Conservation (phyloP, 2,797 vertebrate genomes). For the Orestias chungarensis region DNA sequence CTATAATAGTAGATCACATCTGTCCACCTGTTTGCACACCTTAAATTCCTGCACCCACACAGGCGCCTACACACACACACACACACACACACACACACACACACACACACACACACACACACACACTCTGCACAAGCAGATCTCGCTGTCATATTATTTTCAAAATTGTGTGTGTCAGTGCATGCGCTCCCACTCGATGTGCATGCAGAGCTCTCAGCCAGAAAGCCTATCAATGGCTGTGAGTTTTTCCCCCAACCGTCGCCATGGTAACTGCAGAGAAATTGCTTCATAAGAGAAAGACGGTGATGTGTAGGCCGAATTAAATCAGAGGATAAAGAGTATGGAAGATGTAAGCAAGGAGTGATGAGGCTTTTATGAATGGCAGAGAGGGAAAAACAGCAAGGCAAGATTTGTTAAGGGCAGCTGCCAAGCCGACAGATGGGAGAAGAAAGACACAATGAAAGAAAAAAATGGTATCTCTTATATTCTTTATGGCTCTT, state of each 20-base stretch:
- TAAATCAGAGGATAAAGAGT: slow-evolving; percentile 29
- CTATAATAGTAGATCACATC: slow-evolving; percentile 22
- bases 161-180: slow-evolving; percentile 17
- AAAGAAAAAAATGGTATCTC: background rate
- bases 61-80: slow-evolving; percentile 31
- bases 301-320: slow-evolving; percentile 53
- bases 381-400: background rate
- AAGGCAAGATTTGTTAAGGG: background rate
- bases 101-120: slow-evolving; percentile 18
- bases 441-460: background rate
- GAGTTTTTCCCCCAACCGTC: slow-evolving; percentile 65
- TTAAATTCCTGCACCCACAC: slow-evolving; percentile 49
- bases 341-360: slow-evolving; percentile 18
- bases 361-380: slow-evolving; percentile 42
- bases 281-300: slow-evolving; percentile 54
- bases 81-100: slow-evolving; percentile 27
- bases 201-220: slow-evolving; percentile 43
- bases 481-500: background rate
- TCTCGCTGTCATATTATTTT: slow-evolving; percentile 26
- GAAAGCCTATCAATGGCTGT: slow-evolving; percentile 70
- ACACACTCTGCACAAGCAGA: slow-evolving; percentile 15
- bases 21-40: slow-evolving; percentile 28
- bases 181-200: slow-evolving; percentile 16
- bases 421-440: slow-evolving; percentile 2
- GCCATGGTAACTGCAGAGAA: slow-evolving; percentile 75